A percentile compares a stretch with the other conserved stretches of the same genome.
phyloP scores from a whole-genome alignment of 2,888 invertebrate species.

The Oscheius onirici region DNA sequence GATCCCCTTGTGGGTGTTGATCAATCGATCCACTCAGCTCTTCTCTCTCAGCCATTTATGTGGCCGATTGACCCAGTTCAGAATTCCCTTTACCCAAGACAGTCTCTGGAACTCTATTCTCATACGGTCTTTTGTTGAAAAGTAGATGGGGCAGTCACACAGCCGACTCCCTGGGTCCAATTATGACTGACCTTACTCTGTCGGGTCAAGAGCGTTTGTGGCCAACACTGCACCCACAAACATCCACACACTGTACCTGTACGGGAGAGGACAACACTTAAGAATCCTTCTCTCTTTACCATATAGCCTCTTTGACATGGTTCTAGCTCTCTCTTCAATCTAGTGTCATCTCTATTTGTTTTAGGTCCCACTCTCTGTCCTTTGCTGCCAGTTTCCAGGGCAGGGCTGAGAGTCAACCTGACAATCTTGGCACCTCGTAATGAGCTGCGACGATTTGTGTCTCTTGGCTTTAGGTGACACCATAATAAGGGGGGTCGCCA shows the following conservation, averaged over 20 bases:
- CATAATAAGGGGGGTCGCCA: no score
- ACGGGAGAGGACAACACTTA: constrained; percentile 12
- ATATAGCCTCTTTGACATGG: background rate
- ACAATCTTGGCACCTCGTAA: no score
- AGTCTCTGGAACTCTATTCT: background rate
- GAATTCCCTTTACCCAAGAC: background rate
- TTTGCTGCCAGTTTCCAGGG: background rate
- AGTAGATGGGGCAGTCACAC: constrained; percentile 8
- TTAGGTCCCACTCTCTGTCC: background rate
- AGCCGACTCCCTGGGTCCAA: constrained; percentile 31
- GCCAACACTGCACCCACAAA: constrained; percentile 31
- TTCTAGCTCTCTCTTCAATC: background rate
- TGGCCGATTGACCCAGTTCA: constrained; percentile 18
- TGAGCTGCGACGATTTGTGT: no score
- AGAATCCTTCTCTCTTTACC: background rate
- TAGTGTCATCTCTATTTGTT: no score
- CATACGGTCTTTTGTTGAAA: background rate
- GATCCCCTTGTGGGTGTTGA: background rate
- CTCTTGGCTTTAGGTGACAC: no score
- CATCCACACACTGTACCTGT: constrained; percentile 30
- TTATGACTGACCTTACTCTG: constrained; percentile 37
- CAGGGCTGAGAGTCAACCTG: background rate
- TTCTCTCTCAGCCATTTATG: background rate
- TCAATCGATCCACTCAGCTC: constrained; percentile 7
- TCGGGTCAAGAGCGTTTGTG: constrained; percentile 36